A percentile compares a stretch with the other conserved stretches of the same genome.
Conservation (phyloP, 1,140 invertebrate species). For the Eriocheir sinensis region DNA sequence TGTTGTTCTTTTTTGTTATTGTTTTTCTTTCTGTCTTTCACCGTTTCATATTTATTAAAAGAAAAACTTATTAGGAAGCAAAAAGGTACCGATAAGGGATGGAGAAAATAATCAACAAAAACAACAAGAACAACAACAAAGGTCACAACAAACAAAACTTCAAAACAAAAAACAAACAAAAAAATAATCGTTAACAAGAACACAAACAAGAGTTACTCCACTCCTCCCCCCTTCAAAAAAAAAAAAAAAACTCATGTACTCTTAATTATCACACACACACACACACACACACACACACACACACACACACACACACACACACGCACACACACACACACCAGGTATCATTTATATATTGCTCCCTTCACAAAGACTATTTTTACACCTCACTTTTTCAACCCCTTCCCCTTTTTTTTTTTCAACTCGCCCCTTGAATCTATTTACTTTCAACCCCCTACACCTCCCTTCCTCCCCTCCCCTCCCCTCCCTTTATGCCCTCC, state of each 20-base stretch:
- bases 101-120: too few species aligned
- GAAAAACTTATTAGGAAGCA: too few species aligned
- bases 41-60: too few species aligned
- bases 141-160: not conserved
- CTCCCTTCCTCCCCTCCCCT: not conserved
- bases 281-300: conserved; percentile 39
- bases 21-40: not conserved
- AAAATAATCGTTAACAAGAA: not conserved
- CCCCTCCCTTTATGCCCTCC: not conserved
- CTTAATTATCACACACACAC: not conserved
- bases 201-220: not conserved
- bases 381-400: not conserved
- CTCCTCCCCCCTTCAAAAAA: too few species aligned
- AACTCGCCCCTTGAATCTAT: not conserved
- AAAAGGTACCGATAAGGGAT: not conserved
- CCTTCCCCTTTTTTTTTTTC: not conserved
- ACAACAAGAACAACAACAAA: not conserved
- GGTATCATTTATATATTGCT: not conserved
- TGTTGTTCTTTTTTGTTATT: too few species aligned
- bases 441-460: too few species aligned
- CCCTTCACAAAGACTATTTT: not conserved
- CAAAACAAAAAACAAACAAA: not conserved
- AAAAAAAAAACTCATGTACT: too few species aligned
- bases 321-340: not conserved
- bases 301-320: conserved; percentile 34